Conservation (phyloP, 2,113 vertebrate genomes). For the Notiomystis cincta region DNA sequence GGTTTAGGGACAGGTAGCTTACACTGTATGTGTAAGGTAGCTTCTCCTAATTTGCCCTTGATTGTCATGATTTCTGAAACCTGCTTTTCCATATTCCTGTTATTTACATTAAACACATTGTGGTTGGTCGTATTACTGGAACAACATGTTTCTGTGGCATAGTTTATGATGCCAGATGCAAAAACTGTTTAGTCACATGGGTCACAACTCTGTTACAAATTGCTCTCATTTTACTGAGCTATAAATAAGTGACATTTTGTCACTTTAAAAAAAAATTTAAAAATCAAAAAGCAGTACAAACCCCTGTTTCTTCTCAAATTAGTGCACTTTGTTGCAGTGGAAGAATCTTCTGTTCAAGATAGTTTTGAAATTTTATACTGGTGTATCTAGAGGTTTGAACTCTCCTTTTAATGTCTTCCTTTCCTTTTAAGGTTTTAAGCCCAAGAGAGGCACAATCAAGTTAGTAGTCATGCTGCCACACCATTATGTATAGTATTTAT, state of each 20-base stretch:
- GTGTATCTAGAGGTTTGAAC: neutral
- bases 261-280: neutral
- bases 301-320: neutral
- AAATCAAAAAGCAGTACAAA: neutral
- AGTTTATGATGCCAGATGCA: neutral
- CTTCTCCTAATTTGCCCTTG: too few species aligned
- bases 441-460: neutral
- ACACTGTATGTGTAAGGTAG: too few species aligned
- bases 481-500: constrained; percentile 78
- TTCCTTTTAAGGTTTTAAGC: neutral
- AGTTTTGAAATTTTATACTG: neutral
- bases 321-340: neutral
- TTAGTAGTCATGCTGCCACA: neutral
- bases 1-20: neutral
- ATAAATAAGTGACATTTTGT: neutral
- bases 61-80: neutral
- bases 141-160: neutral
- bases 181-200: neutral
- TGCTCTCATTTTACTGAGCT: neutral
- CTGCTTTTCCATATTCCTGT: neutral
- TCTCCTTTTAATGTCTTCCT: neutral
- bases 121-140: neutral
- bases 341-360: neutral
- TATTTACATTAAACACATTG: neutral
- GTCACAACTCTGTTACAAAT: neutral